These are phyloP conservation scores for Delphinapterus leucas DNA, from an alignment of 2,113 vertebrate species.

Conservation along the genomic window DNA sequence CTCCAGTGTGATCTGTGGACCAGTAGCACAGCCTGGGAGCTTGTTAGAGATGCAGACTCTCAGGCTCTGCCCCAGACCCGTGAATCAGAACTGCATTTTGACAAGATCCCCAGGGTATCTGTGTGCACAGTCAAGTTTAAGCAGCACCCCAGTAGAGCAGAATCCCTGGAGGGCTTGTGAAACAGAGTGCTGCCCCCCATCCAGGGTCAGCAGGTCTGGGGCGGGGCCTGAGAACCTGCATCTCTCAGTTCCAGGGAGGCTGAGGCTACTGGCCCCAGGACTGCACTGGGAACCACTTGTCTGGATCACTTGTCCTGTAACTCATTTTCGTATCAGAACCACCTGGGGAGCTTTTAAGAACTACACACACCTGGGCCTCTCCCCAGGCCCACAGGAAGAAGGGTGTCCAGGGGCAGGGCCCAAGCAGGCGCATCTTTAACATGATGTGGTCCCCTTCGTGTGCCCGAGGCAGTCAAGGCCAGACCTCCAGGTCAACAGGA, in stretches of 20 bases:
- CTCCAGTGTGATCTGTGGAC: not conserved
- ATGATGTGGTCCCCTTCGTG: not conserved
- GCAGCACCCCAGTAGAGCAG: not conserved
- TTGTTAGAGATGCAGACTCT: not conserved
- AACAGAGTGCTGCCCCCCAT: not conserved
- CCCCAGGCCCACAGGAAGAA: not conserved
- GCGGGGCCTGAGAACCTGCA: not conserved
- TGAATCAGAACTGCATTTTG: not conserved
- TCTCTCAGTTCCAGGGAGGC: not conserved
- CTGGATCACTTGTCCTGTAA: not conserved
- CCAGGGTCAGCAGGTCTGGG: not conserved
- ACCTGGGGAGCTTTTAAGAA: not conserved
- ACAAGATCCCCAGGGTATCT: not conserved
- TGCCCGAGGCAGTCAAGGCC: not conserved
- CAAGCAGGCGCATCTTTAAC: not conserved
- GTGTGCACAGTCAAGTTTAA: not conserved
- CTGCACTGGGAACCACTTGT: not conserved
- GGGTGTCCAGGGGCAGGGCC: not conserved
- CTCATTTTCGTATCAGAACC: not conserved
- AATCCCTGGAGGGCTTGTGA: not conserved
- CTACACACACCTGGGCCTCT: not conserved
- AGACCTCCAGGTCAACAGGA: not conserved
- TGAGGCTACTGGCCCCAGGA: not conserved
- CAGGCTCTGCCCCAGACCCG: not conserved
- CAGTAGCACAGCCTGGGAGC: not conserved